phyloP scores from a whole-genome alignment of 1,140 invertebrate species.

The Drosophila bifasciata region DNA sequence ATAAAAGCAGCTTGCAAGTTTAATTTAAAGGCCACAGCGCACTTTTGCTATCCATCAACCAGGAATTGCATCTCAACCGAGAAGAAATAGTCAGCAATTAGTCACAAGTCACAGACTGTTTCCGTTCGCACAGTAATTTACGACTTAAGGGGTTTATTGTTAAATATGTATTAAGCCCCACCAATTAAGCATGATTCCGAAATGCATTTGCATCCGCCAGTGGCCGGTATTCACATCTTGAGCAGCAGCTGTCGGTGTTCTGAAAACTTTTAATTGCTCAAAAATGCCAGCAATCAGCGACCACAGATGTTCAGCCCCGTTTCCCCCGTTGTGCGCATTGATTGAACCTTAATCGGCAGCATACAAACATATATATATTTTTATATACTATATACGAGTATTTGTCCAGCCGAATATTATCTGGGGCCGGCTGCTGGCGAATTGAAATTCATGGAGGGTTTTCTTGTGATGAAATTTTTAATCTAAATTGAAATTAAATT shows the following conservation, averaged over 20 bases:
- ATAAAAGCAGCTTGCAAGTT: neutral
- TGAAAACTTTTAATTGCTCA: constrained; percentile 49
- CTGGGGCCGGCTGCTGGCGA: neutral
- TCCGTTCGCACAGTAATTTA: constrained; percentile 37
- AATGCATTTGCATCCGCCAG: constrained; percentile 28
- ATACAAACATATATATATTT: neutral
- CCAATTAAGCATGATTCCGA: constrained; percentile 24
- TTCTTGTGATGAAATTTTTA: constrained; percentile 46
- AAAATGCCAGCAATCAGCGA: constrained; percentile 40
- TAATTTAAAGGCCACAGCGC: neutral
- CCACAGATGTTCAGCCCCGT: constrained; percentile 28
- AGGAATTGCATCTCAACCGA: neutral
- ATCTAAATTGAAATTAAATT: constrained; percentile 59
- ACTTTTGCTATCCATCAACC: neutral
- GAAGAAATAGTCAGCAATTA: constrained; percentile 16
- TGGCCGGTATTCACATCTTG: constrained; percentile 13
- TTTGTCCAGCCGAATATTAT: constrained; percentile 21
- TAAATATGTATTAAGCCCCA: constrained; percentile 30
- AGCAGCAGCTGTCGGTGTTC: constrained; percentile 24
- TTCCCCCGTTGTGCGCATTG: constrained; percentile 26
- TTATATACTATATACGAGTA: neutral
- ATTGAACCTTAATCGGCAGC: constrained; percentile 8
- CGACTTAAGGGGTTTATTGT: constrained; percentile 11
- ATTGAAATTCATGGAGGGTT: constrained; percentile 16
- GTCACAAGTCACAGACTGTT: constrained; percentile 15